Percentiles rank a stretch among this genome's conserved stretches.
Evolutionary conservation across 2,113 vertebrate genomes (phyloP).

Genomic region (Carassius auratus): DNA sequence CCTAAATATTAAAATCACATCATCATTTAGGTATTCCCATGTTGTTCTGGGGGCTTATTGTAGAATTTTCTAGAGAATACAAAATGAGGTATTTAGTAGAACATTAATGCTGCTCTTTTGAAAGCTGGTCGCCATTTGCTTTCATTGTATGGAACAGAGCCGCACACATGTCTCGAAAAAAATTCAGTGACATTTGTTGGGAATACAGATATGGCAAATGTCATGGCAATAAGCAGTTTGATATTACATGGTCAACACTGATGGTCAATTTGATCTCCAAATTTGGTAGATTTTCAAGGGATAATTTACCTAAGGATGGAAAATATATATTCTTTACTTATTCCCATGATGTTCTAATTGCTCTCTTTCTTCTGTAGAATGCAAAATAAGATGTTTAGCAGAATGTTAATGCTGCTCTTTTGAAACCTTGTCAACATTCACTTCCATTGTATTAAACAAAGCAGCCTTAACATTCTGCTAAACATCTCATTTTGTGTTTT

Average conservation of each 20-base stretch:
- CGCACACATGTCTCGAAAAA: no score
- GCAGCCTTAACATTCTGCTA: no score
- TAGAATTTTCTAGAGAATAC: not conserved
- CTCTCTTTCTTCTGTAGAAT: no score
- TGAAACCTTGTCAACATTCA: not conserved
- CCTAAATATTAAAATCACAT: not conserved
- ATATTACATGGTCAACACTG: not conserved
- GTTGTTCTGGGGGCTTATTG: not conserved
- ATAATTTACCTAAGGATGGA: not conserved
- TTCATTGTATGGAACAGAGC: not conserved
- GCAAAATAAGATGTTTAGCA: no score
- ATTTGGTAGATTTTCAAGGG: not conserved
- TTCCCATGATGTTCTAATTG: no score
- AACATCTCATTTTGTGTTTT: no score
- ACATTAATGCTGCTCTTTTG: not conserved
- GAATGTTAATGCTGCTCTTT: not conserved
- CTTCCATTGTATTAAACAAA: no score
- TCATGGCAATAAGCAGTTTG: no score
- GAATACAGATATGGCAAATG: no score
- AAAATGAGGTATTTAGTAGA: not conserved
- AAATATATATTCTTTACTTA: not conserved
- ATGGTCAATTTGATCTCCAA: not conserved
- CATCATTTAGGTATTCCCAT: no score
- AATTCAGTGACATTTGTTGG: no score
- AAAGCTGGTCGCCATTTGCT: not conserved